phyloP scores from a whole-genome alignment of 1,140 invertebrate species.

The Leptoteleia sp. region DNA sequence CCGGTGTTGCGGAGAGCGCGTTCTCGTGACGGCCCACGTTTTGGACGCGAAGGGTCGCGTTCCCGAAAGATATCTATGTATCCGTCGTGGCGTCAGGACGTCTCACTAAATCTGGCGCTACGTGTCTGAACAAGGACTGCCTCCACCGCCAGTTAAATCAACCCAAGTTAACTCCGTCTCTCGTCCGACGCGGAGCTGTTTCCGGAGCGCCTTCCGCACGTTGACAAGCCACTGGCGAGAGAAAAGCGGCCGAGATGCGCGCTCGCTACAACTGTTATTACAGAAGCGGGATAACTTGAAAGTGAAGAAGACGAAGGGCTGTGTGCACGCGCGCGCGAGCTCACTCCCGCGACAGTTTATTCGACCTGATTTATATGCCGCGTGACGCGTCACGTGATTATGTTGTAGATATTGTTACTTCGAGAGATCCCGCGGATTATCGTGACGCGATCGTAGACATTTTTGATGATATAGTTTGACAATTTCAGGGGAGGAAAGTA shows the following conservation, averaged over 20 bases:
- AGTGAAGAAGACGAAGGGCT: constrained; percentile 56
- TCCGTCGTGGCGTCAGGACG: constrained; percentile 78
- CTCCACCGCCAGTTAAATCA: constrained; percentile 76
- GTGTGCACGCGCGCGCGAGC: neutral
- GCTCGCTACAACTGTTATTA: constrained; percentile 60
- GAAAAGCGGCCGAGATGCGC: constrained; percentile 53
- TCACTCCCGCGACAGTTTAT: constrained; percentile 46
- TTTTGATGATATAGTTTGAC: no score
- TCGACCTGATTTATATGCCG: constrained; percentile 43
- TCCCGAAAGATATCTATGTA: constrained; percentile 79
- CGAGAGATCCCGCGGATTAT: constrained; percentile 8
- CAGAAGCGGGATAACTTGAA: constrained; percentile 41
- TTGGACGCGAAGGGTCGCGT: constrained; percentile 73
- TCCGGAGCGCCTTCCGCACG: constrained; percentile 69
- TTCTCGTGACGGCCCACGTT: constrained; percentile 64
- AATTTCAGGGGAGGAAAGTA: no score
- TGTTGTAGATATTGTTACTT: constrained; percentile 11
- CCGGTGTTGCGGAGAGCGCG: constrained; percentile 71
- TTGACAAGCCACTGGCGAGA: constrained; percentile 58
- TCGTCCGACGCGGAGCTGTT: constrained; percentile 76
- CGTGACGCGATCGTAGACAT: no score
- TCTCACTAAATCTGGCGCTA: constrained; percentile 80
- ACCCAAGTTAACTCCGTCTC: constrained; percentile 78
- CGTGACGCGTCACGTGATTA: constrained; percentile 28
- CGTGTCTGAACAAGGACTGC: constrained; percentile 76